A percentile compares a stretch with the other conserved stretches of the same genome.
Conservation (phyloP, 2,113 vertebrate species). For the Amphiprion percula region DNA sequence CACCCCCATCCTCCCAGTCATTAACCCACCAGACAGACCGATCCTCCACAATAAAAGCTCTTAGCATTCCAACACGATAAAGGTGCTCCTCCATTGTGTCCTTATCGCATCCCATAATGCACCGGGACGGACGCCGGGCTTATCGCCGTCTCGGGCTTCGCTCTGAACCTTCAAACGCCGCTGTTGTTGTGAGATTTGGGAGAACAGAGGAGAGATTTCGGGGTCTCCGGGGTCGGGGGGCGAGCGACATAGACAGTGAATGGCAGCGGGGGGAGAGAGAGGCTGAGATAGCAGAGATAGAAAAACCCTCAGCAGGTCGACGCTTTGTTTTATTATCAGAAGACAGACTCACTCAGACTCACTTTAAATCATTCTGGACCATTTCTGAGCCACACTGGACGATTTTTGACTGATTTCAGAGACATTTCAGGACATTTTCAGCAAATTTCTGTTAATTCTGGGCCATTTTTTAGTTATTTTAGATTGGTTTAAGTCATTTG, state of each 20-base stretch:
- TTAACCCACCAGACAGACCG: conserved; percentile 72
- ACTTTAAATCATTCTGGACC: too few relatives aligned
- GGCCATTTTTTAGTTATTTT: too few relatives aligned
- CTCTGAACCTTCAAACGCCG: conserved; percentile 56
- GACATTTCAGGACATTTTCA: too few relatives aligned
- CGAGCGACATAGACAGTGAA: background rate
- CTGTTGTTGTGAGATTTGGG: conserved; percentile 72
- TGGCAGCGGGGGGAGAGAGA: background rate
- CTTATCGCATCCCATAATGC: conserved; percentile 75
- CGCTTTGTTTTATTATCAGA: background rate
- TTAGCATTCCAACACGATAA: conserved; percentile 75
- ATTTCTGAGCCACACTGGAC: too few relatives aligned
- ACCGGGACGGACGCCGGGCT: conserved; percentile 53
- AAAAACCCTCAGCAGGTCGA: background rate
- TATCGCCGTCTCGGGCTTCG: conserved; percentile 64
- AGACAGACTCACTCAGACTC: too few relatives aligned
- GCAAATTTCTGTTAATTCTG: too few relatives aligned
- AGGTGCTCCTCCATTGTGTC: conserved; percentile 66
- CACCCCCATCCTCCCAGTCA: conserved; percentile 22
- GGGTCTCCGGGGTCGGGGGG: conserved; percentile 22
- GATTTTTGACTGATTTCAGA: too few relatives aligned
- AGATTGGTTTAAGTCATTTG: too few relatives aligned
- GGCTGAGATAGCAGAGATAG: background rate
- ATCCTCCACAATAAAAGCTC: conserved; percentile 56
- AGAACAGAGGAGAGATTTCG: conserved; percentile 67